These are phyloP conservation scores for Orthonyx spaldingii DNA, from an alignment of 2,113 vertebrate species.

Conservation along the genomic window DNA sequence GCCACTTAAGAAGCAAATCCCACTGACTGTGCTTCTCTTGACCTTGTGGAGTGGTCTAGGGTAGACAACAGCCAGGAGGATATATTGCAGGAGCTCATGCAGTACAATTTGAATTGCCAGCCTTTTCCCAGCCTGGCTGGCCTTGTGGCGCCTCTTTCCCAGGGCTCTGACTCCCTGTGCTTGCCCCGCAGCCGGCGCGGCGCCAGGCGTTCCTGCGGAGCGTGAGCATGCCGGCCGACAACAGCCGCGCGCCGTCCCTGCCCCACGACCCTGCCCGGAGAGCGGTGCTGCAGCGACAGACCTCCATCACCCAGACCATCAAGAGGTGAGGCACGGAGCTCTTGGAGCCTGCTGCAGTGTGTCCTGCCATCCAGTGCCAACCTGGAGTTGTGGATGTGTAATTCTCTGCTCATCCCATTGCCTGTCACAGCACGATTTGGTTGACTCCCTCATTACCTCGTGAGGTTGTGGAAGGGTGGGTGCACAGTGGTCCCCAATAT, in stretches of 20 bases:
- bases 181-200: conserved; percentile 74
- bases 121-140: not conserved
- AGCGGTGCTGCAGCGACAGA: conserved; percentile 84
- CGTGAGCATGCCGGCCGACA: conserved; percentile 91
- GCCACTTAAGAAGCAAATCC: not conserved
- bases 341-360: not conserved
- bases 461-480: not conserved
- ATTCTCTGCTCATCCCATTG: not conserved
- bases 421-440: not conserved
- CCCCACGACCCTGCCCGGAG: conserved; percentile 74
- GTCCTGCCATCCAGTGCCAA: fast-evolving
- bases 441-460: not conserved
- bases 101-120: fast-evolving
- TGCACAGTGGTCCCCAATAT: not conserved
- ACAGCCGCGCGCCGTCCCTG: conserved; percentile 79
- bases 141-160: not conserved
- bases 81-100: not conserved
- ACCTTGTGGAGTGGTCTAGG: not conserved
- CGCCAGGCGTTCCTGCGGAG: conserved; percentile 89
- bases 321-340: conserved; percentile 78
- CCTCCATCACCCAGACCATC: conserved; percentile 97
- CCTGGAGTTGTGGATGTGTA: not conserved
- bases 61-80: not conserved
- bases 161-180: not conserved
- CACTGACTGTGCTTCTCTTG: not conserved